These are phyloP conservation scores for Xerus rutilus DNA, from an alignment of 2,797 vertebrate genomes.

Conservation along the genomic window DNA sequence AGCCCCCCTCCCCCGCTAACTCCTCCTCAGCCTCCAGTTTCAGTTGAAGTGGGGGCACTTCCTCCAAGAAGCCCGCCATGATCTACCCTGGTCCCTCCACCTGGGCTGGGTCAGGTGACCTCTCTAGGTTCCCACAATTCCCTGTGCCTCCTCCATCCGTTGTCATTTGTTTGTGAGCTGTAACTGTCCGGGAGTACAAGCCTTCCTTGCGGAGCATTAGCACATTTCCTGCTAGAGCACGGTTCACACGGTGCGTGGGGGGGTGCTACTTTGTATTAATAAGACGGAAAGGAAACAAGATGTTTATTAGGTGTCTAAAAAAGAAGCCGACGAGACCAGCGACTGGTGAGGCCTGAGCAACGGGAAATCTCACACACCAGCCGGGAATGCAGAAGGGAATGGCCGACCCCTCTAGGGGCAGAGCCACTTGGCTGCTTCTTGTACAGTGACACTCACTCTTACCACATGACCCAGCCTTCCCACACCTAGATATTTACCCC, in stretches of 20 bases:
- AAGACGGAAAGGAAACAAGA: neutral
- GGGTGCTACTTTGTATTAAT: neutral
- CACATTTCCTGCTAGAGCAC: neutral
- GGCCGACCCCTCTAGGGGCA: too few species aligned
- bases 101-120: neutral
- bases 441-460: neutral
- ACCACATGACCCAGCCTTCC: neutral
- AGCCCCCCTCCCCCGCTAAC: neutral
- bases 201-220: neutral
- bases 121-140: neutral
- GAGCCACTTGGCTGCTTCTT: neutral
- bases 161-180: neutral
- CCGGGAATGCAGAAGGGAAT: too few species aligned
- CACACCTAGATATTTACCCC: neutral
- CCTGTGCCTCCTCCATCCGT: neutral
- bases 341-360: too few species aligned
- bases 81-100: neutral
- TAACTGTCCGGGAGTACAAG: too few species aligned
- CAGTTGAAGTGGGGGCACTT: neutral
- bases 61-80: constrained; percentile 19
- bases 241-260: too few species aligned
- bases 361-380: too few species aligned
- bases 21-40: neutral
- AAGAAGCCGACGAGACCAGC: too few species aligned
- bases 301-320: neutral